These are phyloP conservation scores for Junonia oenone DNA, from an alignment of 2,888 invertebrate species.

Conservation along the genomic window DNA sequence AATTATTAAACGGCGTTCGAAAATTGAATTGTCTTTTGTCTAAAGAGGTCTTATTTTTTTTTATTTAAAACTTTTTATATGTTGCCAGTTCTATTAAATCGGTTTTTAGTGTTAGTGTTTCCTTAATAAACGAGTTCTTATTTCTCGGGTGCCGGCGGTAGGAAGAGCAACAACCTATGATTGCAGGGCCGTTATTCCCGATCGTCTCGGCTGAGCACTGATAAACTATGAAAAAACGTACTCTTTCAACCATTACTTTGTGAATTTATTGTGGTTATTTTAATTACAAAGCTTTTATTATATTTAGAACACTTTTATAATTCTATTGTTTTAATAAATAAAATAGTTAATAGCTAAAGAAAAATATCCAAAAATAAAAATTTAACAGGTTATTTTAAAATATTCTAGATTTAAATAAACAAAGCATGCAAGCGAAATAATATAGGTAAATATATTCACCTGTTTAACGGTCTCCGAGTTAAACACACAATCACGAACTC, in stretches of 20 bases:
- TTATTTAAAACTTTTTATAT: not conserved
- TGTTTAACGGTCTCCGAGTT: constrained; percentile 62
- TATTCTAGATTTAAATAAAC: not conserved
- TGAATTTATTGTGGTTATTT: constrained; percentile 9
- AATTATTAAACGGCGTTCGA: constrained; percentile 13
- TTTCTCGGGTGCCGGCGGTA: constrained; percentile 55
- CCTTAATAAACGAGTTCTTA: constrained; percentile 51
- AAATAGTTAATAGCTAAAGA: not conserved
- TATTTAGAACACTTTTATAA: not conserved
- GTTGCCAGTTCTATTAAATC: not conserved
- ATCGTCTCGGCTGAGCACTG: constrained; percentile 59
- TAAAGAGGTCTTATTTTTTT: not conserved
- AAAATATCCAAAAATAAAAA: not conserved
- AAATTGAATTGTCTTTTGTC: constrained; percentile 6
- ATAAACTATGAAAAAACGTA: constrained; percentile 46
- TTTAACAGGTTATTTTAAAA: not conserved
- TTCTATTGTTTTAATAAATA: not conserved
- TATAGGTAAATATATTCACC: constrained; percentile 50
- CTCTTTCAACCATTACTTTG: constrained; percentile 38
- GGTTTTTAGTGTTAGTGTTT: constrained; percentile 29
- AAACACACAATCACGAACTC: constrained; percentile 71
- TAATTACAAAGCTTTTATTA: not conserved
- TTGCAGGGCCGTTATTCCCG: constrained; percentile 76
- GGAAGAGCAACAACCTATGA: constrained; percentile 79
- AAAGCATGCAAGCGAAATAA: not conserved